phyloP scores from a whole-genome alignment of 2,888 invertebrate species.

The Metallyticus violacea region DNA sequence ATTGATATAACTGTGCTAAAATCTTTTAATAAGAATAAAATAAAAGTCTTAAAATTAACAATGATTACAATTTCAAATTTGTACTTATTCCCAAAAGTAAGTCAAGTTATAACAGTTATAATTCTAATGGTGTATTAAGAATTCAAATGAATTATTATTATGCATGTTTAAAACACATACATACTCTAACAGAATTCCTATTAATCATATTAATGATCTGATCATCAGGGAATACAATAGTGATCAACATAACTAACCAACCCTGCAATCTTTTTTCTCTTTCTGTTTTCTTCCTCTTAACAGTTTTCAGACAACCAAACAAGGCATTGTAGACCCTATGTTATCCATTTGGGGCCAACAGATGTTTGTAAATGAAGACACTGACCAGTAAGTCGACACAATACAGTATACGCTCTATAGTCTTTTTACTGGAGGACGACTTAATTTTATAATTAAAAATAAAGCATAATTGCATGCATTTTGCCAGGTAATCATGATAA shows the following conservation, averaged over 20 bases:
- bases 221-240: slow-evolving; percentile 10
- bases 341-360: slow-evolving; percentile 98
- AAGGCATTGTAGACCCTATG: slow-evolving; percentile 97
- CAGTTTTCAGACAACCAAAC: slow-evolving; percentile 68
- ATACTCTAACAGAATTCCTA: too few relatives aligned
- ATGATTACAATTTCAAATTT: too few relatives aligned
- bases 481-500: background rate
- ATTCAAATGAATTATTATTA: background rate
- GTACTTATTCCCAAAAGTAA: too few relatives aligned
- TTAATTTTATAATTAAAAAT: background rate
- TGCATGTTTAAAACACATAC: slow-evolving; percentile 9
- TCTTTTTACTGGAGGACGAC: slow-evolving; percentile 11
- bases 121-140: too few relatives aligned
- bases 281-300: slow-evolving; percentile 37
- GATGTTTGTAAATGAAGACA: slow-evolving; percentile 96
- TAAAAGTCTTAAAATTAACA: too few relatives aligned
- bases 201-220: background rate
- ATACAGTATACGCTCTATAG: slow-evolving; percentile 20
- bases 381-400: slow-evolving; percentile 82
- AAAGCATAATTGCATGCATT: background rate
- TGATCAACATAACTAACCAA: slow-evolving; percentile 29
- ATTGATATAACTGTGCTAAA: too few relatives aligned
- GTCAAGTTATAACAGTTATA: too few relatives aligned
- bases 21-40: too few relatives aligned
- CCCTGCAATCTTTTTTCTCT: slow-evolving; percentile 39